Percentiles rank a stretch among this genome's conserved stretches.
These are phyloP conservation scores for Lucifuga dentata DNA, from an alignment of 2,113 vertebrate genomes.

Conservation along the genomic window DNA sequence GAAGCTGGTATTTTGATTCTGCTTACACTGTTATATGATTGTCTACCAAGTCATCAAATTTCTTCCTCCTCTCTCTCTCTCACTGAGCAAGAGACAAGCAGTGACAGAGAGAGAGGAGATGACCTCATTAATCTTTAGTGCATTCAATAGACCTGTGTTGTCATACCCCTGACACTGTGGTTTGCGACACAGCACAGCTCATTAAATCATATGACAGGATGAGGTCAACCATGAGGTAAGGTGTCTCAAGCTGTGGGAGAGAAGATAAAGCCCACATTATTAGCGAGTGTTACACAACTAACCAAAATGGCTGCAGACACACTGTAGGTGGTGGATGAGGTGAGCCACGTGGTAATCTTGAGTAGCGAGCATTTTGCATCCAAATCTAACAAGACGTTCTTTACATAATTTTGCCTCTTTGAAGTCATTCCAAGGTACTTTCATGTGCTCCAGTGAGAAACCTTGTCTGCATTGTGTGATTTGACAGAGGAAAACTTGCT, in stretches of 20 bases:
- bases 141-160: constrained; percentile 63
- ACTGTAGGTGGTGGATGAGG: constrained; percentile 49
- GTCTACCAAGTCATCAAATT: constrained; percentile 54
- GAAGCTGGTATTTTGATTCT: constrained; percentile 52
- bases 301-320: constrained; percentile 29
- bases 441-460: neutral
- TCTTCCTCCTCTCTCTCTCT: constrained; percentile 26
- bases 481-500: constrained; percentile 17
- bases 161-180: constrained; percentile 64
- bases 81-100: constrained; percentile 12
- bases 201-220: constrained; percentile 80
- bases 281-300: constrained; percentile 33
- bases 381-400: constrained; percentile 44
- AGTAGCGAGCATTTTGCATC: constrained; percentile 38
- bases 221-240: constrained; percentile 71
- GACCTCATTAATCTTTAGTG: constrained; percentile 79
- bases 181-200: constrained; percentile 71
- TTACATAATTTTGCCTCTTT: constrained; percentile 21
- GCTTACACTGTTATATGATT: constrained; percentile 46
- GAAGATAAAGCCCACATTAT: constrained; percentile 67
- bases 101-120: constrained; percentile 41
- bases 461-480: constrained; percentile 4
- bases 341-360: constrained; percentile 53
- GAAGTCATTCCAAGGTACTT: constrained; percentile 24
- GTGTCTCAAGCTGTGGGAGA: constrained; percentile 68